A percentile compares a stretch with the other conserved stretches of the same genome.
phyloP scores from a whole-genome alignment of 2,797 vertebrate genomes.

The Notolabrus celidotus region DNA sequence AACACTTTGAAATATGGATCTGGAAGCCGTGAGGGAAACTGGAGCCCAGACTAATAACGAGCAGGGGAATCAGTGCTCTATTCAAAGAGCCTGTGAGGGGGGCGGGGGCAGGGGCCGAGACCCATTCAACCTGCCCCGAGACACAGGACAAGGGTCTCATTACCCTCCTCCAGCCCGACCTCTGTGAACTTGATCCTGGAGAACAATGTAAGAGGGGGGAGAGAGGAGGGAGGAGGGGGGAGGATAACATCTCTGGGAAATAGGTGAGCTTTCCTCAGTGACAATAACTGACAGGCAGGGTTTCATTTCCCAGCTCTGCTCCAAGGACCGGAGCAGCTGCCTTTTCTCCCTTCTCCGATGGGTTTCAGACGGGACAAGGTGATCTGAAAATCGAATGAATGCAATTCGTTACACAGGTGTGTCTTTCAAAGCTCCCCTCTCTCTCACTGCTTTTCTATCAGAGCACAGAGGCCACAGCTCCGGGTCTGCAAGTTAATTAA shows the following conservation, averaged over 20 bases:
- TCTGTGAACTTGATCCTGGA: conserved; percentile 71
- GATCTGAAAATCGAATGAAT: conserved; percentile 48
- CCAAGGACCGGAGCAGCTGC: conserved; percentile 24
- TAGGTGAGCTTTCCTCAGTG: conserved; percentile 57
- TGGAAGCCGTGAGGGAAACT: conserved; percentile 83
- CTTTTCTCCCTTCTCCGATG: neutral
- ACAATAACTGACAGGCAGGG: conserved; percentile 61
- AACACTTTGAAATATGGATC: conserved; percentile 84
- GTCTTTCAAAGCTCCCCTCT: conserved; percentile 40
- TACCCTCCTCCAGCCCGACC: conserved; percentile 73
- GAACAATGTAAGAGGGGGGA: conserved; percentile 67
- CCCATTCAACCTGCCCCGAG: conserved; percentile 81
- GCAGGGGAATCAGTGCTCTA: conserved; percentile 64
- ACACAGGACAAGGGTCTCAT: conserved; percentile 79
- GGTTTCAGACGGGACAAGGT: conserved; percentile 47
- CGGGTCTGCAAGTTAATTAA: conserved; percentile 58
- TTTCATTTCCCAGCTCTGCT: conserved; percentile 64
- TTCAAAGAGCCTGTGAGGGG: conserved; percentile 69
- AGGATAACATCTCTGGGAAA: conserved; percentile 80
- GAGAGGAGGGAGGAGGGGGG: conserved; percentile 27
- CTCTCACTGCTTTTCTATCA: conserved; percentile 37
- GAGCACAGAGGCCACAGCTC: conserved; percentile 40
- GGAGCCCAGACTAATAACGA: conserved; percentile 84
- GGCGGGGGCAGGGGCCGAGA: conserved; percentile 52
- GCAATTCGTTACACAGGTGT: conserved; percentile 42